Evolutionary conservation across 1,140 invertebrate genomes (phyloP), one percentile per base, ranked within the genome.

Genomic region (Pseudomyrmex concolor): DNA sequence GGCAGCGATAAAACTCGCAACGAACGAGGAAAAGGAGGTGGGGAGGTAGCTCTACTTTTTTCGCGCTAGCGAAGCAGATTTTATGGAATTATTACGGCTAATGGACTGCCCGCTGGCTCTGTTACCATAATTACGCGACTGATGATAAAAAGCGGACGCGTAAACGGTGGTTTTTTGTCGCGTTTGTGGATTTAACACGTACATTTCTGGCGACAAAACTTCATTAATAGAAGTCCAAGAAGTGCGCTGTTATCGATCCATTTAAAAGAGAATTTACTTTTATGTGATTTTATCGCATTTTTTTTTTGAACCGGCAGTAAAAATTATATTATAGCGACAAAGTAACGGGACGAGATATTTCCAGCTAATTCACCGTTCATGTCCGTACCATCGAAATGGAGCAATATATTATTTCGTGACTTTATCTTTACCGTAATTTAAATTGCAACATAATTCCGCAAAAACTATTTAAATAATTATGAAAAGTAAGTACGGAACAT

Each of bases 21-120:
- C 85, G 85, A 78, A 68, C 67, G 70, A 67, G 34, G 34, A 34
- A 34, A 34, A 34, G 34, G 34, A 7, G 5, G 34, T 34, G 34
- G 34, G 34, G 5, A 34, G 34, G 34, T 7, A 34, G 3, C 19
- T 57, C 43, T 59, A 25, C 51, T 70, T 78, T 86, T 72, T 55
- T 48, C 19, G 15, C 59, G 59, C 73, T 64, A 83, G 51, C 67
- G 68, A 54, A 59, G 48, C 81, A 82, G 85, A 87, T 87, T 87
- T 87, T 87, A 87, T 87, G 85, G 86, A 87, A 87, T 87, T 87
- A 87, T 87, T 87, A 87, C 85, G 85, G 82, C 82, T 87, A 87
- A 87, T 87, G 86, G 86, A 87, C 81, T 84, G 64, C 51, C 86
- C 86, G 66, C 73, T 84, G 70, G 74, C 55, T 84, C 85, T 80